Percentiles rank a stretch among this genome's conserved stretches.
phyloP scores from a whole-genome alignment of 2,113 vertebrate genomes.

The Phrynosoma platyrhinos region DNA sequence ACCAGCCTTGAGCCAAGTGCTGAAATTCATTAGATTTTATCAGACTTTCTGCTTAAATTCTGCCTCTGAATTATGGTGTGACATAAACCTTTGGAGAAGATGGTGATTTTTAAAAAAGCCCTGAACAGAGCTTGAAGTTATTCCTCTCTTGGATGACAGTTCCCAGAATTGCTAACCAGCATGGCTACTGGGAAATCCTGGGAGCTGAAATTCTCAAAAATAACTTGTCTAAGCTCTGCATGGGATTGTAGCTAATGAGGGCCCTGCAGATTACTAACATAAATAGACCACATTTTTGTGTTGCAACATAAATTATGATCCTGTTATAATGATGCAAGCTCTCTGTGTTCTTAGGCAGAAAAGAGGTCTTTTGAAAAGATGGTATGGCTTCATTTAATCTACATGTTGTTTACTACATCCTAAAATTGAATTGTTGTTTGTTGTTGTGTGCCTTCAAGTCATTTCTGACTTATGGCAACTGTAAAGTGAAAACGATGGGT shows the following conservation, averaged over 20 bases:
- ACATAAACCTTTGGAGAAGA: background rate
- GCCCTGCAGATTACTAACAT: background rate
- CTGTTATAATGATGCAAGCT: background rate
- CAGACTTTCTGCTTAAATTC: background rate
- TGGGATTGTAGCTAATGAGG: background rate
- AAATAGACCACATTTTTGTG: background rate
- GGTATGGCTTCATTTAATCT: background rate
- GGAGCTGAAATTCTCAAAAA: too few relatives aligned
- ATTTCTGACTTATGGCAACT: too few relatives aligned
- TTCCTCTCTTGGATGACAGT: too few relatives aligned
- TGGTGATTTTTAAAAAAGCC: too few relatives aligned
- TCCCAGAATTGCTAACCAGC: too few relatives aligned
- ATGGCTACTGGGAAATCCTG: too few relatives aligned
- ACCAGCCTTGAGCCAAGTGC: conserved; percentile 52
- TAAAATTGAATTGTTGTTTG: background rate
- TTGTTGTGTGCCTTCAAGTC: too few relatives aligned
- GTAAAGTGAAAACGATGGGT: too few relatives aligned
- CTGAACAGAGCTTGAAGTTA: too few relatives aligned
- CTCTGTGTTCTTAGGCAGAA: background rate
- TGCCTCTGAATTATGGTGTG: background rate
- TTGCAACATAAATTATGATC: background rate
- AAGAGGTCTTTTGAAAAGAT: background rate
- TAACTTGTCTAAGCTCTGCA: too few relatives aligned
- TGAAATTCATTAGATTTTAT: conserved; percentile 33
- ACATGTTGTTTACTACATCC: background rate